Evolutionary conservation across 2,797 vertebrate genomes (phyloP), one percentile per base, ranked within the genome.

Genomic region (Brachyalestes nurse): DNA sequence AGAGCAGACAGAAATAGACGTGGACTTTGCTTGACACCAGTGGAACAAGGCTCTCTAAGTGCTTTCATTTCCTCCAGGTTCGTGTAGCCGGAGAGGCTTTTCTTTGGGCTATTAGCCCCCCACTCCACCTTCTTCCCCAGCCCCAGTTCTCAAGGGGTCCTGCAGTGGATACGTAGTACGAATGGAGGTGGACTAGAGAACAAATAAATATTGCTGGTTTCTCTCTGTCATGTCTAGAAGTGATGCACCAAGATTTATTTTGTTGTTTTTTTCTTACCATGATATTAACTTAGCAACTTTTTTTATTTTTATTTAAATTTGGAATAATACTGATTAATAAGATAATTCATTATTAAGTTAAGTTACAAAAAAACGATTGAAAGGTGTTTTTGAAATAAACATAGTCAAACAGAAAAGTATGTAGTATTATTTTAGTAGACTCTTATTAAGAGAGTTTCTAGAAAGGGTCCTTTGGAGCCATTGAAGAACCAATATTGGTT

Each of bases 11-110:
- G 74, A 84, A 86, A 86, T 76, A 86, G 76, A 86, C 34, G 47
- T 85, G 76, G 78, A 87, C 77, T 83, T 82, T 81, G 77, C 73
- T 60, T 87, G 80, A 87, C 85, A 90, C 61, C 57, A 3, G 75
- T 38, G 69, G 86, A 84, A 85, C 81, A 85, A 78, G 70, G 58
- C 81, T 75, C 71, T 60, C 79, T 85, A 88, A 88, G 82, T 87
- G 85, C 75, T 84, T 85, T 84, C 42, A 80, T 85, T 84, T 87
- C 79, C 81, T 78, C 61, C 58, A 82, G 76, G 75, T 75, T 74
- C 57, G 69, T 75, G 25, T 49, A 77, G 74, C 49, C n/a, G 49
- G 72, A 74, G 49, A 77, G 51, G 51, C 62, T 77, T 76, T 77
- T 78, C 45, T 77, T 78, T 76, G 23, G 45, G 74, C 74, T 81